Conservation (phyloP, 2,113 vertebrate genomes). For the Abramis brama region DNA sequence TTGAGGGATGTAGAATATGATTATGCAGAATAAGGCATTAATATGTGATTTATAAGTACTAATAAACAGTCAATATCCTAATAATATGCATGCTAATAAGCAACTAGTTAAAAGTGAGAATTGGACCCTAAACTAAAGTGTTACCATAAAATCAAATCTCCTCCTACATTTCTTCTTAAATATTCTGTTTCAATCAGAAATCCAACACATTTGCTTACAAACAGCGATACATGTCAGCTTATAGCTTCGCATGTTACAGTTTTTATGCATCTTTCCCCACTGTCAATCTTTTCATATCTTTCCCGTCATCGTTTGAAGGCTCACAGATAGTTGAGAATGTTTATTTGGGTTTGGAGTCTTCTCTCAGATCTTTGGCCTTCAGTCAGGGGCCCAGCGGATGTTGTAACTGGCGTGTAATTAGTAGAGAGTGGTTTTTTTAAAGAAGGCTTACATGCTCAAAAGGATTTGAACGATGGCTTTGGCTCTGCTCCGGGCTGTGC, state of each 20-base stretch:
- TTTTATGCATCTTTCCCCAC: not conserved
- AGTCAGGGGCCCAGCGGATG: constrained; percentile 36
- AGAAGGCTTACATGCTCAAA: constrained; percentile 48
- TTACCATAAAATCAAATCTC: not conserved
- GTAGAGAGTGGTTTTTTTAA: constrained; percentile 43
- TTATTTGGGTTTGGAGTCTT: constrained; percentile 43
- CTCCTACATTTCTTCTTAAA: not conserved
- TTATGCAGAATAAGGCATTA: no score
- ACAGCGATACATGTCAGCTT: not conserved
- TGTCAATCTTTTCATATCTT: not conserved
- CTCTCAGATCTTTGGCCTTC: constrained; percentile 43
- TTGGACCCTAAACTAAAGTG: no score
- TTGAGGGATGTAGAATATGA: no score
- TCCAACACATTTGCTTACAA: not conserved
- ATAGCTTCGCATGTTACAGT: not conserved
- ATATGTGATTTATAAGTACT: no score
- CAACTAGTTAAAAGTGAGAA: no score
- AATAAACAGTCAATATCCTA: no score
- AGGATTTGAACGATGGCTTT: constrained; percentile 67
- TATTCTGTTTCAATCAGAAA: not conserved
- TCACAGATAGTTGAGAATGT: constrained; percentile 35
- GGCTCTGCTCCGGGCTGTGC: constrained; percentile 57
- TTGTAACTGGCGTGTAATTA: constrained; percentile 57
- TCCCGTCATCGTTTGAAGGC: constrained; percentile 15
- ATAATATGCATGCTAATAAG: no score